Percentiles rank a stretch among this genome's conserved stretches.
Conservation (phyloP, 2,797 vertebrate species). For the Diplodus puntazzo region DNA sequence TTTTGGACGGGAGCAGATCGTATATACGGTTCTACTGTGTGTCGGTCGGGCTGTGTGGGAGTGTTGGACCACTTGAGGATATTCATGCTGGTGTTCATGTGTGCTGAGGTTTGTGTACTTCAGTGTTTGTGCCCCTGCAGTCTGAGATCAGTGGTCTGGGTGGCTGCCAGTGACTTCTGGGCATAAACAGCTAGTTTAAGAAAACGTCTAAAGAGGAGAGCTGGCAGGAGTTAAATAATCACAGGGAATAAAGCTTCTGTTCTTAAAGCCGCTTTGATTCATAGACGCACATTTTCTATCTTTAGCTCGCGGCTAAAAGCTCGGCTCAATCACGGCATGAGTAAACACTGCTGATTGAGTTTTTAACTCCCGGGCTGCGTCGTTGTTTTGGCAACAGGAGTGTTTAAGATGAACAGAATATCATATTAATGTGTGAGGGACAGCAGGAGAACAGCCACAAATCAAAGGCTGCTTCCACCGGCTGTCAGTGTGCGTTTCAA, state of each 20-base stretch:
- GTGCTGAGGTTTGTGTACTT: slow-evolving; percentile 19
- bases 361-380: slow-evolving; percentile 28
- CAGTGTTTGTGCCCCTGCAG: slow-evolving; percentile 9
- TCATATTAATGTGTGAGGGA: slow-evolving; percentile 15
- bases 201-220: slow-evolving; percentile 46
- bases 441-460: slow-evolving; percentile 11
- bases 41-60: background rate
- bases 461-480: slow-evolving; percentile 32
- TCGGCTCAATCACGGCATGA: slow-evolving; percentile 6
- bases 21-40: background rate
- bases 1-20: background rate
- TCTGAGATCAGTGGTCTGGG: slow-evolving; percentile 32
- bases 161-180: slow-evolving; percentile 41
- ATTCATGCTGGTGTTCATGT: background rate
- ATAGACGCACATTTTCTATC: slow-evolving; percentile 41
- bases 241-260: slow-evolving; percentile 40
- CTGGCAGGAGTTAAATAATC: slow-evolving; percentile 54
- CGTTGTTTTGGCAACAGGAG: background rate
- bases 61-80: background rate
- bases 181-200: slow-evolving; percentile 53
- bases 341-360: slow-evolving; percentile 62
- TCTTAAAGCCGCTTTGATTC: slow-evolving; percentile 61
- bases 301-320: slow-evolving; percentile 36
- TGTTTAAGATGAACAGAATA: slow-evolving; percentile 18
- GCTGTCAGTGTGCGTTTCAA: slow-evolving; percentile 26